Percentiles rank a stretch among this genome's conserved stretches.
phyloP scores from a whole-genome alignment of 2,113 vertebrate genomes.

The Saguinus imperator region DNA sequence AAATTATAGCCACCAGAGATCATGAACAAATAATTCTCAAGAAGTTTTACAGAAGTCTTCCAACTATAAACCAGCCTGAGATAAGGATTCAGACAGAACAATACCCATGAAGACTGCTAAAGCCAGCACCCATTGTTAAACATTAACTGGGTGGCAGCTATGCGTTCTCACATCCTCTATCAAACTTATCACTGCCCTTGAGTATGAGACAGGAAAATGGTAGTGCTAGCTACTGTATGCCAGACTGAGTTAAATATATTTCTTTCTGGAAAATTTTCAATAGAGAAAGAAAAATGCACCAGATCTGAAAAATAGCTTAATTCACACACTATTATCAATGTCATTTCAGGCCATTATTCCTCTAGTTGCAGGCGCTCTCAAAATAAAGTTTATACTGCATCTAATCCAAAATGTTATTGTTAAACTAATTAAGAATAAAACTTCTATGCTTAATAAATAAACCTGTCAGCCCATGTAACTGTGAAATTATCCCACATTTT shows the following conservation, averaged over 20 bases:
- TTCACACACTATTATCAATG: not conserved
- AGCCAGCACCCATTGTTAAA: not conserved
- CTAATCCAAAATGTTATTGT: not conserved
- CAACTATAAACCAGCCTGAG: not conserved
- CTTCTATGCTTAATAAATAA: not conserved
- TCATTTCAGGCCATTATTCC: not conserved
- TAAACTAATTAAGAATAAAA: not conserved
- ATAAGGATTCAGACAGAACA: not conserved
- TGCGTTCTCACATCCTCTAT: not conserved
- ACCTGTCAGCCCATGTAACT: not conserved
- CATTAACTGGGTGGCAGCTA: not conserved
- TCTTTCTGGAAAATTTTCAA: not conserved
- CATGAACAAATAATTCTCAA: not conserved
- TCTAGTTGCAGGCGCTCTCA: not conserved
- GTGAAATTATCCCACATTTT: not conserved
- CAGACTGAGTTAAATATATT: not conserved
- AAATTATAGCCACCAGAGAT: not conserved
- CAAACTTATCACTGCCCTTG: not conserved
- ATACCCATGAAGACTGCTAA: not conserved
- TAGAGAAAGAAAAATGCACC: not conserved
- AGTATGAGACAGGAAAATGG: not conserved
- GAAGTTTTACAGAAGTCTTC: not conserved
- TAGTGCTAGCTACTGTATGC: fast-evolving
- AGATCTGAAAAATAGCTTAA: not conserved
- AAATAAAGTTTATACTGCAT: fast-evolving